Evolutionary conservation across 2,797 vertebrate species (phyloP).

Genomic region (Gadopsis marmoratus): DNA sequence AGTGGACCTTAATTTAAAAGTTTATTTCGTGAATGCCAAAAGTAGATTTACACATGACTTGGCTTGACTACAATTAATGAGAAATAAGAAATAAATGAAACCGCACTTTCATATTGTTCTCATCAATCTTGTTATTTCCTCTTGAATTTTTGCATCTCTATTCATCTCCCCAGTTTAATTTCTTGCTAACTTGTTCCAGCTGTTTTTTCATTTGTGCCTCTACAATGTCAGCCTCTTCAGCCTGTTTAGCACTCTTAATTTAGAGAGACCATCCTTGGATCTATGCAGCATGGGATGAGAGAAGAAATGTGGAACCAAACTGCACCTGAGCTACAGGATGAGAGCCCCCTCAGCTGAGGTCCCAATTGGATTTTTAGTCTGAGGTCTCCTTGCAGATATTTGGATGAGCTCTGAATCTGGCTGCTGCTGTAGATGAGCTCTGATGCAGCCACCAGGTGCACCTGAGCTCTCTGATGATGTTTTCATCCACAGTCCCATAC

Average conservation of each 20-base stretch:
- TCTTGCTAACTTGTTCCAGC: slow-evolving; percentile 58
- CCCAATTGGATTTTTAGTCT: slow-evolving; percentile 25
- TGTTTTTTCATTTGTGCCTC: slow-evolving; percentile 46
- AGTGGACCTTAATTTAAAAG: neutral
- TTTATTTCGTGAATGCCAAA: neutral
- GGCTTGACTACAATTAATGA: neutral
- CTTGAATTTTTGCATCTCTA: neutral
- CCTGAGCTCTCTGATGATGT: slow-evolving; percentile 31
- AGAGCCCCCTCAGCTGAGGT: slow-evolving; percentile 30
- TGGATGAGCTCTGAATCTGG: slow-evolving; percentile 31
- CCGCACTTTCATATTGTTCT: neutral
- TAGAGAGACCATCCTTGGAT: slow-evolving; percentile 53
- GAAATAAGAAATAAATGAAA: no score
- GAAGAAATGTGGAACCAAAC: slow-evolving; percentile 34
- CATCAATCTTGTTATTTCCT: neutral
- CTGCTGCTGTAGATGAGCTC: slow-evolving; percentile 40
- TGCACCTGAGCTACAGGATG: slow-evolving; percentile 62
- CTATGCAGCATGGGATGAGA: slow-evolving; percentile 40
- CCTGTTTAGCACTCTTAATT: slow-evolving; percentile 57
- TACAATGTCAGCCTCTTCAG: slow-evolving; percentile 26
- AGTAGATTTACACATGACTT: neutral
- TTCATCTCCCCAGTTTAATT: slow-evolving; percentile 47
- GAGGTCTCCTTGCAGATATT: slow-evolving; percentile 33
- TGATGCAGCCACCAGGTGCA: slow-evolving; percentile 43
- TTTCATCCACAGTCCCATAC: slow-evolving; percentile 27